Percentiles rank a stretch among this genome's conserved stretches.
Evolutionary conservation across 1,140 invertebrate species (phyloP).

Genomic region (Ptiloglossa arizonensis): DNA sequence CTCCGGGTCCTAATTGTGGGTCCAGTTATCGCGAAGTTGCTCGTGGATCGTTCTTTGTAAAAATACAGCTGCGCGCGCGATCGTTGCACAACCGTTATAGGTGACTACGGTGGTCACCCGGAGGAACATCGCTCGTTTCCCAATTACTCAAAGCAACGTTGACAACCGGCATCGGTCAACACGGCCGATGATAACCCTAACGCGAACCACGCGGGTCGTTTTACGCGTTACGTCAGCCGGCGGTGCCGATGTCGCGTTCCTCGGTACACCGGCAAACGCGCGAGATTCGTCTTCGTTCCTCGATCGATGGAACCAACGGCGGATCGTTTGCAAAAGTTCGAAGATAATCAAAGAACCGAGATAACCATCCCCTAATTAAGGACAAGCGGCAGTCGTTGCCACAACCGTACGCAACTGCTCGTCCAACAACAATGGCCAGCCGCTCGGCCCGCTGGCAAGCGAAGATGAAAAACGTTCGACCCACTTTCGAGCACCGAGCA

Average conservation of each 20-base stretch:
- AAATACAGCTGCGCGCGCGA: neutral
- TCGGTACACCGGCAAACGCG: no score
- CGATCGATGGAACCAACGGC: neutral
- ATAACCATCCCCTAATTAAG: slow-evolving; percentile 30
- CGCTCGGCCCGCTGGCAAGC: neutral
- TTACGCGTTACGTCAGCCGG: no score
- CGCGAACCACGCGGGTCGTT: no score
- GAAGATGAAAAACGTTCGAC: slow-evolving; percentile 35
- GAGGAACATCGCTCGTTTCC: neutral
- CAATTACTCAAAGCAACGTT: neutral
- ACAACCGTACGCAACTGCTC: slow-evolving; percentile 22
- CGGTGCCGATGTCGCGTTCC: no score
- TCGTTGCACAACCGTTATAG: slow-evolving; percentile 6
- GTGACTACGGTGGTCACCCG: neutral
- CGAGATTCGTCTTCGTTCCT: no score
- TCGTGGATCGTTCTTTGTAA: neutral
- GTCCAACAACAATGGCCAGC: slow-evolving; percentile 36
- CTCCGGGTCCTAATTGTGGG: neutral
- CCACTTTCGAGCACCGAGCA: slow-evolving; percentile 36
- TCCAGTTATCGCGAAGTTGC: neutral
- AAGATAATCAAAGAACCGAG: neutral
- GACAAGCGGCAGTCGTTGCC: slow-evolving; percentile 17
- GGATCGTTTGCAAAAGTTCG: neutral
- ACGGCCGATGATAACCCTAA: no score
- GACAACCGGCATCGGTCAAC: no score